Evolutionary conservation across 2,888 invertebrate species (phyloP).

Genomic region (Dysmachus trigonus): DNA sequence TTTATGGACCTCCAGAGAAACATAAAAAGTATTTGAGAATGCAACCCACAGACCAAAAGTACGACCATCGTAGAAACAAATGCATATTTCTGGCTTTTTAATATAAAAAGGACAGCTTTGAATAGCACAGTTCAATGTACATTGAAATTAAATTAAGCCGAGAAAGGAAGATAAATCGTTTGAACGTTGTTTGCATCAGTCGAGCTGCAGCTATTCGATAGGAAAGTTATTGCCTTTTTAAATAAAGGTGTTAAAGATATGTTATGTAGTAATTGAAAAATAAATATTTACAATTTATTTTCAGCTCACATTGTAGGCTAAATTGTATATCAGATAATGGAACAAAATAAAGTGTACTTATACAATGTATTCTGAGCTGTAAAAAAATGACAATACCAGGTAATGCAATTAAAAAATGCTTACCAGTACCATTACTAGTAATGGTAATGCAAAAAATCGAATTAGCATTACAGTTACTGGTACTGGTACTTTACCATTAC

Average conservation of each 20-base stretch:
- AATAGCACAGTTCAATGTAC: not conserved
- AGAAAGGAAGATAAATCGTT: not conserved
- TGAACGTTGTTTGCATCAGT: not conserved
- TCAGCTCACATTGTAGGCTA: no score
- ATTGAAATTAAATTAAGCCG: not conserved
- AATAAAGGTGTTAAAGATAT: not conserved
- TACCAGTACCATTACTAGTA: no score
- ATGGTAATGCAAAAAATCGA: no score
- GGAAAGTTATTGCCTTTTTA: not conserved
- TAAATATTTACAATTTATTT: no score
- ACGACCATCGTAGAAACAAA: not conserved
- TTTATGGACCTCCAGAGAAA: not conserved
- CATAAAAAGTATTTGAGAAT: not conserved
- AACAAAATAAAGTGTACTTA: no score
- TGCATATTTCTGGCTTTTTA: no score
- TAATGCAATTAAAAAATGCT: no score
- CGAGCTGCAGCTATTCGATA: not conserved
- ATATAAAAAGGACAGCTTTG: not conserved
- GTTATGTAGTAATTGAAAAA: not conserved
- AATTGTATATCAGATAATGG: no score
- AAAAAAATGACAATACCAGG: no score
- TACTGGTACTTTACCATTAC: no score
- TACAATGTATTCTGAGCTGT: no score
- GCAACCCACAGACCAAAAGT: not conserved
- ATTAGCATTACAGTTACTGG: no score